Evolutionary conservation across 2,113 vertebrate species (phyloP).

Genomic region (Centrocercus urophasianus): DNA sequence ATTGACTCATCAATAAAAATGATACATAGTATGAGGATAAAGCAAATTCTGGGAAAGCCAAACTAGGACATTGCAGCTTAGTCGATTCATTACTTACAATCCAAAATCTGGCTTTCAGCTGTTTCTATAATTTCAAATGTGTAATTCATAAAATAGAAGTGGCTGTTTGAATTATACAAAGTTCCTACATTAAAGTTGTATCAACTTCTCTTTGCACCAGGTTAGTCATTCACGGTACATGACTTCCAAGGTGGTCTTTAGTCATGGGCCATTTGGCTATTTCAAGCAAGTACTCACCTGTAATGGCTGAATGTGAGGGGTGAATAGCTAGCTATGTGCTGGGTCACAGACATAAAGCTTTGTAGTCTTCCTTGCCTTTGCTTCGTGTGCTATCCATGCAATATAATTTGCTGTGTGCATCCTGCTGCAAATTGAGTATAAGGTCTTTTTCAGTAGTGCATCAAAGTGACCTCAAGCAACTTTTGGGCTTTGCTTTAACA

Average conservation of each 20-base stretch:
- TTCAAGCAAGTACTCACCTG: not conserved
- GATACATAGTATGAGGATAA: not conserved
- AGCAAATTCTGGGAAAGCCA: constrained; percentile 22
- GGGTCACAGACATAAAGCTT: not conserved
- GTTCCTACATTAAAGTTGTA: not conserved
- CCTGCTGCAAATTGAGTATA: not conserved
- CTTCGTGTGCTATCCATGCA: not conserved
- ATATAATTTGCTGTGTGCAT: not conserved
- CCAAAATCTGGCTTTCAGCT: not conserved
- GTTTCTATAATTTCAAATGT: not conserved
- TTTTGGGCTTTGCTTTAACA: not conserved
- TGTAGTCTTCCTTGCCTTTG: not conserved
- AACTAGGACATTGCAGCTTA: constrained; percentile 12
- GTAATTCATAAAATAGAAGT: not conserved
- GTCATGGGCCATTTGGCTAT: not conserved
- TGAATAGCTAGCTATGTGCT: not conserved
- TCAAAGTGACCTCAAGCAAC: not conserved
- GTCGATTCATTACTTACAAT: not conserved
- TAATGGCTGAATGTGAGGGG: not conserved
- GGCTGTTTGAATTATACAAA: not conserved
- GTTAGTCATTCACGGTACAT: not conserved
- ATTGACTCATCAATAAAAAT: constrained; percentile 47
- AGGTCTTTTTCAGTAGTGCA: not conserved
- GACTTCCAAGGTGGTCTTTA: fast-evolving
- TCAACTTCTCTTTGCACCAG: not conserved